Base-by-base conservation (phyloP, 1,140 invertebrate species). In the Eurosta solidaginis region DNA sequence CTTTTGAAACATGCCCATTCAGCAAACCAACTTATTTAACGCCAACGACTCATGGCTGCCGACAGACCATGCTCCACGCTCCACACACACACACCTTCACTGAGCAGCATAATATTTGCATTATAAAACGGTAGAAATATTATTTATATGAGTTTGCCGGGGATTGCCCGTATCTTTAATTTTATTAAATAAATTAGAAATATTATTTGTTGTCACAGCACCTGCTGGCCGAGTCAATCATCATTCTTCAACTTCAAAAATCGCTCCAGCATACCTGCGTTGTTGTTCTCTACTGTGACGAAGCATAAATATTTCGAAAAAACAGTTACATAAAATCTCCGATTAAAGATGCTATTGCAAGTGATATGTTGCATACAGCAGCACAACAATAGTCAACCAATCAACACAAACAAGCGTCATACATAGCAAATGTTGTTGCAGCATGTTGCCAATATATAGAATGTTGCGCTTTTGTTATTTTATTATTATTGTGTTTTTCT, bases 271-370 rank as follows among this genome's bases (percentile, higher is more conserved):
- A n/a, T 52, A n/a, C 3, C 49, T 52, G 49, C 49, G n/a, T 52
- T 3, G n/a, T 20, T 6, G 6, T 9, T 22, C 7, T 22, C 49
- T 68, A 33, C n/a, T 29, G 20, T 22, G 54, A 6, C 33, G 59
- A 74, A 47, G 44, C 73, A 74, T 74, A 74, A 74, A 44, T 74
- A 27, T 74, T 74, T 74, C 40, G 22, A 47, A 74, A 74, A 27
- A 74, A 74, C 73, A 45, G 73, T 74, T 74, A 74, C 73, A 74
- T 47, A 47, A 74, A 74, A 20, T 74, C 40, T 29, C 27, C 22
- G 40, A 45, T 25, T 20, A 74, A 45, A 33, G 45, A 74, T 74
- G 27, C 20, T 36, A 74, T 59, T 59, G 29, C 68, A 44, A 5
- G 68, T 45, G 3, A 25, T 45, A 25, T 17, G n/a, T 36, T 45